These are phyloP conservation scores for Streblospio benedicti DNA, from an alignment of 1,140 invertebrate genomes.

Conservation along the genomic window DNA sequence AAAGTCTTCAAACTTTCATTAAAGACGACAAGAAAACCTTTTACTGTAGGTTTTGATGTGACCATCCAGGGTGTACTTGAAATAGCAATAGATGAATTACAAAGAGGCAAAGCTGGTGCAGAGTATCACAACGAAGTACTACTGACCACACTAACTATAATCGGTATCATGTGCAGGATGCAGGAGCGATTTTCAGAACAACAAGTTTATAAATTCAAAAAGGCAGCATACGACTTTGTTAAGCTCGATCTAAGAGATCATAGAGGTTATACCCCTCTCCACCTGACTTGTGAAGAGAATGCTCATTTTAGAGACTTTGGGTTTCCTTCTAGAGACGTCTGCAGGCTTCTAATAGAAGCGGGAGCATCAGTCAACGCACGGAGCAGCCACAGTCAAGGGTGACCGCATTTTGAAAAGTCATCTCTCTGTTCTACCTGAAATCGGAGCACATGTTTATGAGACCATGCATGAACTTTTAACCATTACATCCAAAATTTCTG, in stretches of 20 bases:
- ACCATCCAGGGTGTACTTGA: conserved; percentile 69
- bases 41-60: conserved; percentile 62
- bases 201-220: conserved; percentile 51
- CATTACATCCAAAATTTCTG: no score
- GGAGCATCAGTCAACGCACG: no score
- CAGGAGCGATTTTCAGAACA: conserved; percentile 40
- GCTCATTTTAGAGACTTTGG: no score
- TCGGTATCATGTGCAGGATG: conserved; percentile 54
- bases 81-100: conserved; percentile 38
- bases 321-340: no score
- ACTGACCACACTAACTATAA: conserved; percentile 72
- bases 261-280: no score
- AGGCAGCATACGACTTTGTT: conserved; percentile 58
- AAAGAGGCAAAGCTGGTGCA: conserved; percentile 24
- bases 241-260: conserved; percentile 66
- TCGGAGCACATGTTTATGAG: conserved; percentile 79
- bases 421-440: conserved; percentile 60
- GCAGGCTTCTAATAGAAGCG: no score
- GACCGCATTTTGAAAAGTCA: conserved; percentile 72
- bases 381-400: conserved; percentile 59
- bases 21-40: conserved; percentile 68
- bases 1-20: conserved; percentile 91
- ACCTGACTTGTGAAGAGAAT: no score
- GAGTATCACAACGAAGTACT: conserved; percentile 59
- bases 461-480: no score